phyloP scores from a whole-genome alignment of 2,888 invertebrate species.

The Eupithecia inturbata region DNA sequence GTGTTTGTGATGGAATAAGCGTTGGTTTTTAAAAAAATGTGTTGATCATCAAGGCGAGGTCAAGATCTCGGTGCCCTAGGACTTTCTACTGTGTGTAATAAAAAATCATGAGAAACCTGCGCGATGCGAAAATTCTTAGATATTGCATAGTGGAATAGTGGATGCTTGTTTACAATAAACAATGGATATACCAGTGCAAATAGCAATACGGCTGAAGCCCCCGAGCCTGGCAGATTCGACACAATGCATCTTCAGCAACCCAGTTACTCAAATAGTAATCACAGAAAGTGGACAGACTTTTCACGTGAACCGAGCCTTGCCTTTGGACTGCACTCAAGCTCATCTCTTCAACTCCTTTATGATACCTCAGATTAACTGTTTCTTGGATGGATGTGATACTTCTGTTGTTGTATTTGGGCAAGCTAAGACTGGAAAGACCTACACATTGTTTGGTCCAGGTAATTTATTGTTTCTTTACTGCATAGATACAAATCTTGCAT shows the following conservation, averaged over 20 bases:
- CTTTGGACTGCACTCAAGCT: constrained; percentile 85
- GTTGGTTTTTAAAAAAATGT: neutral
- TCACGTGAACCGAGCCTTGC: constrained; percentile 80
- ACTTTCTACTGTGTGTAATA: neutral
- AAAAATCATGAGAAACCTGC: neutral
- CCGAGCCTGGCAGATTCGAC: constrained; percentile 82
- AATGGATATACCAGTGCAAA: constrained; percentile 90
- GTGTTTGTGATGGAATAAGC: neutral
- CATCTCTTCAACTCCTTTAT: constrained; percentile 86
- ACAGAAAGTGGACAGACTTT: constrained; percentile 85
- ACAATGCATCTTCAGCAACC: constrained; percentile 85
- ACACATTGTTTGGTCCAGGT: constrained; percentile 89
- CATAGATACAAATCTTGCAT: neutral
- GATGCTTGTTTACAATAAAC: constrained; percentile 27
- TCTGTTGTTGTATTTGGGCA: constrained; percentile 89
- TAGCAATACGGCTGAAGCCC: constrained; percentile 87
- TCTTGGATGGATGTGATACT: constrained; percentile 90
- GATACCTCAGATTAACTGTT: constrained; percentile 86
- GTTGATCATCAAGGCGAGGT: neutral
- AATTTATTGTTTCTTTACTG: constrained; percentile 51
- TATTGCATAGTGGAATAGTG: neutral
- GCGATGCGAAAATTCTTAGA: neutral
- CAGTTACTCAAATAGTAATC: constrained; percentile 84
- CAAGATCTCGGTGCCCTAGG: neutral
- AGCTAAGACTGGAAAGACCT: constrained; percentile 87